These are phyloP conservation scores for Dascillus cervinus DNA, from an alignment of 2,888 invertebrate genomes.

Conservation along the genomic window DNA sequence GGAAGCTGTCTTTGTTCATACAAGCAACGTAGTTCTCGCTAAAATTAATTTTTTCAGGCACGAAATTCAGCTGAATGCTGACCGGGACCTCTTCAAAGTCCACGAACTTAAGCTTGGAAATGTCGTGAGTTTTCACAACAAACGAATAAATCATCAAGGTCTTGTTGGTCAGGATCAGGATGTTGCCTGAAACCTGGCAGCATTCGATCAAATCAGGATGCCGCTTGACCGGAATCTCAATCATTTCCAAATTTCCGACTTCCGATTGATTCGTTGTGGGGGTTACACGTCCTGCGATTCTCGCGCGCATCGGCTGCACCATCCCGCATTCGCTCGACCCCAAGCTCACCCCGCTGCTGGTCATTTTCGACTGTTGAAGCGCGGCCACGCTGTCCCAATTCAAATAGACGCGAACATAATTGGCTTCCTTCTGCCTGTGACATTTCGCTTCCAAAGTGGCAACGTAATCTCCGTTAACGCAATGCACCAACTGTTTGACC, in stretches of 20 bases:
- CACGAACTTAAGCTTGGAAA: slow-evolving; percentile 58
- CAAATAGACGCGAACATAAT: slow-evolving; percentile 63
- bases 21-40: slow-evolving; percentile 63
- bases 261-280: slow-evolving; percentile 58
- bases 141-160: slow-evolving; percentile 50
- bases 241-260: slow-evolving; percentile 58
- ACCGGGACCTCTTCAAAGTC: slow-evolving; percentile 63
- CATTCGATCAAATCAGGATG: slow-evolving; percentile 56
- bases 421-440: slow-evolving; percentile 41
- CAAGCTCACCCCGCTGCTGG: slow-evolving; percentile 36
- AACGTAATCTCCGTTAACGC: slow-evolving; percentile 59
- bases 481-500: slow-evolving; percentile 59
- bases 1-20: slow-evolving; percentile 52
- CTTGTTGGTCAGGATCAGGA: slow-evolving; percentile 40
- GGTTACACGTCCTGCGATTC: slow-evolving; percentile 68
- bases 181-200: slow-evolving; percentile 49
- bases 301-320: slow-evolving; percentile 54
- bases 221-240: slow-evolving; percentile 59
- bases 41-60: slow-evolving; percentile 51
- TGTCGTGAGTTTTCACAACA: slow-evolving; percentile 57
- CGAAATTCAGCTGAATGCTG: slow-evolving; percentile 56
- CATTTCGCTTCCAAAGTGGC: slow-evolving; percentile 56
- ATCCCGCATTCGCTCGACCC: slow-evolving; percentile 40
- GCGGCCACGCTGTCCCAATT: slow-evolving; percentile 59
- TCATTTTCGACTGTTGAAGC: slow-evolving; percentile 43